Conservation (phyloP, 2,888 invertebrate species). For the Nephrotoma appendiculata region DNA sequence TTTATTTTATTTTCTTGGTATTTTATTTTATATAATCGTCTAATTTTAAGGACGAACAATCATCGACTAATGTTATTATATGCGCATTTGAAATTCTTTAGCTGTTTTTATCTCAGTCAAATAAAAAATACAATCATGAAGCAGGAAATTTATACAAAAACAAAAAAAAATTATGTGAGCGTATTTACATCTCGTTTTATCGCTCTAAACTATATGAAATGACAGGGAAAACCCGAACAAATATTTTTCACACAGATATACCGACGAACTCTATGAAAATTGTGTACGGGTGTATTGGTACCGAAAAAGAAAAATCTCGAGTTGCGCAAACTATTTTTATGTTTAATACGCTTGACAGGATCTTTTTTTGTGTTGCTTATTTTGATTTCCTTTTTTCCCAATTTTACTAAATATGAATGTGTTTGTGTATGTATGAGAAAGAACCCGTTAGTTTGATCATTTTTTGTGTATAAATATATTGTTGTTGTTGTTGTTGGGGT, state of each 20-base stretch:
- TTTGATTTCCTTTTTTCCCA: not conserved
- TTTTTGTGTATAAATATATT: not conserved
- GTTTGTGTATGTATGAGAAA: not conserved
- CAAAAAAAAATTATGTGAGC: not conserved
- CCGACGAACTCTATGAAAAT: not conserved
- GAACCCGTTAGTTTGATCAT: not conserved
- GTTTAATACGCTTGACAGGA: not conserved
- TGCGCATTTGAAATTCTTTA: constrained; percentile 2
- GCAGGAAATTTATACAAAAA: not conserved
- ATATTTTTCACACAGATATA: not conserved
- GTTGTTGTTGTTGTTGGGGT: not conserved
- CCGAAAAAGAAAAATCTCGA: not conserved
- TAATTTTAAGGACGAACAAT: constrained; percentile 23
- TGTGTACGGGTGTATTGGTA: not conserved
- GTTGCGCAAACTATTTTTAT: not conserved
- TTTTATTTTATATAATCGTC: constrained; percentile 7
- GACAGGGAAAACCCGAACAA: not conserved
- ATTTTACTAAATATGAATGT: not conserved
- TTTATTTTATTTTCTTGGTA: not conserved
- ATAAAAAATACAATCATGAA: not conserved
- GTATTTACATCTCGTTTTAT: not conserved
- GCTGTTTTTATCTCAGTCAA: not conserved
- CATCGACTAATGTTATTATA: constrained; percentile 22
- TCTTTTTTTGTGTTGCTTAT: not conserved
- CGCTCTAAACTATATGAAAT: not conserved